A percentile compares a stretch with the other conserved stretches of the same genome.
These are phyloP conservation scores for Drosophila lacicola DNA, from an alignment of 2,888 invertebrate genomes.

Conservation along the genomic window DNA sequence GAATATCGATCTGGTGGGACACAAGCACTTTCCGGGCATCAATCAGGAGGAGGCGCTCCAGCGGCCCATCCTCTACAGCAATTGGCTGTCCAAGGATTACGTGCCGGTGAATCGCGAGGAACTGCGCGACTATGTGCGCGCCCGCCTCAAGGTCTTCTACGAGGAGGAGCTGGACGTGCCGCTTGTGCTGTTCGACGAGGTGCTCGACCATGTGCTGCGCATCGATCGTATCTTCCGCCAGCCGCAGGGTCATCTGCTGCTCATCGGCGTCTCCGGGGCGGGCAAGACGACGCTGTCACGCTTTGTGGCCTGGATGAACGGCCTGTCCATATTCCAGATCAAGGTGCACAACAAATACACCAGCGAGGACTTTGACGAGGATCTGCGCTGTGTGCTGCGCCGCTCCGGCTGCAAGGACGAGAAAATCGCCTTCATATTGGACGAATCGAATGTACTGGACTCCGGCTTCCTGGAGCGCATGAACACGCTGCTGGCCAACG, in stretches of 20 bases:
- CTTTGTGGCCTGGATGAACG: conserved; percentile 99
- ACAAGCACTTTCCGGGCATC: conserved; percentile 97
- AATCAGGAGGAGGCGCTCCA: conserved; percentile 93
- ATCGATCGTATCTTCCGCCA: conserved; percentile 99
- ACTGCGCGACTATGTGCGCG: conserved; percentile 97
- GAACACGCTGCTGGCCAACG: conserved; percentile 99
- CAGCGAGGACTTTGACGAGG: conserved; percentile 99
- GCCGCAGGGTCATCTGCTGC: conserved; percentile 98
- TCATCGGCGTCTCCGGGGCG: conserved; percentile 99
- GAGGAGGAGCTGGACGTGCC: conserved; percentile 99
- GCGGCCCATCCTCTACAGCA: conserved; percentile 98
- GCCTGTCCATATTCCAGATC: conserved; percentile 99
- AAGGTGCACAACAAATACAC: conserved; percentile 99
- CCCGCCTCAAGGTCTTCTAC: conserved; percentile 98
- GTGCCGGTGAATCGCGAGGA: conserved; percentile 98
- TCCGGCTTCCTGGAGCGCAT: conserved; percentile 99
- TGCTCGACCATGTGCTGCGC: conserved; percentile 98
- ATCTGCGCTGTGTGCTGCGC: conserved; percentile 94
- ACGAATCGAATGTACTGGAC: conserved; percentile 99
- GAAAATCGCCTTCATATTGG: conserved; percentile 99
- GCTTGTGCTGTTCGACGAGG: conserved; percentile 98
- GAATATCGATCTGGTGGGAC: conserved; percentile 96
- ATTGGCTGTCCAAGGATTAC: conserved; percentile 99
- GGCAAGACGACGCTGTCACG: conserved; percentile 99
- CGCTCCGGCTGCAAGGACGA: conserved; percentile 97